Conservation (phyloP, 2,113 vertebrate species). For the Catharus bicknelli region DNA sequence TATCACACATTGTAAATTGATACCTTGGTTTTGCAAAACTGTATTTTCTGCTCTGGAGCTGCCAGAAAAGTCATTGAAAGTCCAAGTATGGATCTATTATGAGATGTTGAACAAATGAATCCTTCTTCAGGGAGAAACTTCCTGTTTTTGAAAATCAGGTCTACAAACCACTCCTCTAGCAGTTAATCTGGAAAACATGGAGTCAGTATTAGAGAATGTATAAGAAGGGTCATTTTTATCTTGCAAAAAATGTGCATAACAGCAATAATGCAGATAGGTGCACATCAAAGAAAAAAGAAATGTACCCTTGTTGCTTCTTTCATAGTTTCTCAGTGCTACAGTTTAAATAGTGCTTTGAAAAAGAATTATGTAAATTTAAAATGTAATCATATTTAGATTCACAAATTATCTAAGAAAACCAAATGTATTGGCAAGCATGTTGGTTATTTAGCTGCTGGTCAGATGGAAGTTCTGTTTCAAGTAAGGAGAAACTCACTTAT, state of each 20-base stretch:
- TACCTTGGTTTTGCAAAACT: neutral
- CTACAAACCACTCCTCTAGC: neutral
- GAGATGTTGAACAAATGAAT: neutral
- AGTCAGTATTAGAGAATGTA: neutral
- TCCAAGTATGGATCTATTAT: neutral
- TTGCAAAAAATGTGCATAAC: neutral
- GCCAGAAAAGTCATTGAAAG: neutral
- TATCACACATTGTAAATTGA: neutral
- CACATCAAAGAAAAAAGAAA: neutral
- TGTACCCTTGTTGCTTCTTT: neutral
- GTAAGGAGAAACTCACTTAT: slow-evolving; percentile 83
- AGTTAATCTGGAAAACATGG: neutral
- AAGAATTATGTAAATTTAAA: neutral
- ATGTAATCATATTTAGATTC: neutral
- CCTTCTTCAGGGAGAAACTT: neutral
- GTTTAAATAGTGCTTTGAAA: neutral
- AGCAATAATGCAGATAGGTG: neutral
- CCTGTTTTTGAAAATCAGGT: neutral
- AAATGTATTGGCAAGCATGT: slow-evolving; percentile 53
- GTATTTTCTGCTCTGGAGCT: neutral
- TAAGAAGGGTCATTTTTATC: neutral
- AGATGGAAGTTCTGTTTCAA: slow-evolving; percentile 71
- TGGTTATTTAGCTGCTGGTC: slow-evolving; percentile 79
- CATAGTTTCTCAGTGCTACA: neutral
- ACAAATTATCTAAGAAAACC: slow-evolving; percentile 18